Evolutionary conservation across 2,888 invertebrate genomes (phyloP).

Genomic region (Melanostoma scalare): DNA sequence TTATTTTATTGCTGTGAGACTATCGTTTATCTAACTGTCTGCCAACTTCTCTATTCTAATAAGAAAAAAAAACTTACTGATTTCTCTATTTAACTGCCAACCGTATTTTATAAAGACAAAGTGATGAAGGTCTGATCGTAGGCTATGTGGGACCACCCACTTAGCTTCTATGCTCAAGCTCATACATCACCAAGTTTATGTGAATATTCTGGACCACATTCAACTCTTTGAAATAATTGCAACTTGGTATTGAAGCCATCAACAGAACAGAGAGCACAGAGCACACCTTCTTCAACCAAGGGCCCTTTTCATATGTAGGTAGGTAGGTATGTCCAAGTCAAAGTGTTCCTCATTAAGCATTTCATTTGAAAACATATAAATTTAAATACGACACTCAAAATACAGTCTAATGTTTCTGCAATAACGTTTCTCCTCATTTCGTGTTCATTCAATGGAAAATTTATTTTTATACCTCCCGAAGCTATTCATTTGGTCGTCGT

Average conservation of each 20-base stretch:
- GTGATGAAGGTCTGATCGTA: too few relatives aligned
- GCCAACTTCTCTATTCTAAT: too few relatives aligned
- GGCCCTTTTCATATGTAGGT: conserved; percentile 11
- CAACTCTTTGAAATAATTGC: conserved; percentile 28
- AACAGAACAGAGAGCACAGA: background rate
- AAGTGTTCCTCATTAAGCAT: conserved; percentile 61
- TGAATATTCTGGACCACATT: background rate
- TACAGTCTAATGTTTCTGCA: conserved; percentile 52
- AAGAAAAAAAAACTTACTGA: too few relatives aligned
- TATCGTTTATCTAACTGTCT: too few relatives aligned
- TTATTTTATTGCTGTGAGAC: too few relatives aligned
- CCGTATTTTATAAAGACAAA: too few relatives aligned
- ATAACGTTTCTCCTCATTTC: conserved; percentile 49
- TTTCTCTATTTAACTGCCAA: too few relatives aligned
- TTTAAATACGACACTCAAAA: conserved; percentile 46
- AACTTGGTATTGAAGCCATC: conserved; percentile 9
- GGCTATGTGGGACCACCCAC: too few relatives aligned
- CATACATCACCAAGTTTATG: background rate
- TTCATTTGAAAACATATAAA: conserved; percentile 48
- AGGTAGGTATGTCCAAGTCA: conserved; percentile 17
- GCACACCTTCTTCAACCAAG: conserved; percentile 10
- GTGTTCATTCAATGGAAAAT: conserved; percentile 57
- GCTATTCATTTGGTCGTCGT: conserved; percentile 19
- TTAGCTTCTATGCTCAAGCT: too few relatives aligned
- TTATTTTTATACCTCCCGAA: conserved; percentile 52